Conservation (phyloP, 2,797 vertebrate species). For the Clarias fuscus region DNA sequence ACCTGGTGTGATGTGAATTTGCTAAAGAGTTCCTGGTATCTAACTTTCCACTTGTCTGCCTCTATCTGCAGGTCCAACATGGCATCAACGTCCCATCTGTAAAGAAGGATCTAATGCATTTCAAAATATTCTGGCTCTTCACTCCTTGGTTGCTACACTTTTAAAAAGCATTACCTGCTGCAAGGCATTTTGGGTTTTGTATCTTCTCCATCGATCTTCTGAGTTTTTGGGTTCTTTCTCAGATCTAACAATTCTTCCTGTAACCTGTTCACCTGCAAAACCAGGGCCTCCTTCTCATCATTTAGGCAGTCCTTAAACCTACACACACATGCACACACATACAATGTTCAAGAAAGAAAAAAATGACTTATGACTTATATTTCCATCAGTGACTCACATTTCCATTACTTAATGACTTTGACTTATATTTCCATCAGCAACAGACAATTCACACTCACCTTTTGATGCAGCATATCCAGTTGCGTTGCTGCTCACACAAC, state of each 20-base stretch:
- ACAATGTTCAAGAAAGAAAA: no score
- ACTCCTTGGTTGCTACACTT: background rate
- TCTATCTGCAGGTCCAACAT: conserved; percentile 58
- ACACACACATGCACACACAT: background rate
- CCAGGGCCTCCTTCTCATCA: conserved; percentile 70
- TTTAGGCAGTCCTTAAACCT: conserved; percentile 74
- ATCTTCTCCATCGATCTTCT: background rate
- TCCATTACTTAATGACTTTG: no score
- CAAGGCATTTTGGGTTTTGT: background rate
- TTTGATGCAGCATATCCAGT: conserved; percentile 74
- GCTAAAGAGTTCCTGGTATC: conserved; percentile 61
- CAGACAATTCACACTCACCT: conserved; percentile 59
- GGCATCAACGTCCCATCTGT: conserved; percentile 57
- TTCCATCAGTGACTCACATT: background rate
- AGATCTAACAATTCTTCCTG: conserved; percentile 61
- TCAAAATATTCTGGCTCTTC: background rate
- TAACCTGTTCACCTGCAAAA: conserved; percentile 65
- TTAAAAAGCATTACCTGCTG: conserved; percentile 29
- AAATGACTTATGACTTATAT: background rate
- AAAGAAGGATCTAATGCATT: conserved; percentile 6
- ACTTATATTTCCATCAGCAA: background rate
- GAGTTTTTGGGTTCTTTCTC: conserved; percentile 41
- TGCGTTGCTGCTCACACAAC: conserved; percentile 76
- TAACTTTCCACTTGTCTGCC: conserved; percentile 59
- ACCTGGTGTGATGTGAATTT: conserved; percentile 59